phyloP scores from a whole-genome alignment of 1,140 invertebrate species.

The Hylaeus volcanicus region DNA sequence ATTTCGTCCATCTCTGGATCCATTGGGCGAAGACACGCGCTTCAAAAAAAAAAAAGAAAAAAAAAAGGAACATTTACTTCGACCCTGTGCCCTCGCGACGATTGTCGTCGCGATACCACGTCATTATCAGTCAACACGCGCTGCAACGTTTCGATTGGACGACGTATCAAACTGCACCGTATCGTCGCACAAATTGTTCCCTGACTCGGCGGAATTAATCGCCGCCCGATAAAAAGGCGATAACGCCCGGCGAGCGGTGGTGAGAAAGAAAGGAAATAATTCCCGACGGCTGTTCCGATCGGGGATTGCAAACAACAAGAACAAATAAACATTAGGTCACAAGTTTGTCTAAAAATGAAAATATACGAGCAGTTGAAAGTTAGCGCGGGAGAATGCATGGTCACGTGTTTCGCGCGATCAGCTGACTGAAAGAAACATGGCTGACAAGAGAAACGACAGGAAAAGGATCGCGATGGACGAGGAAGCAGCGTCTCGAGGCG shows the following conservation, averaged over 20 bases:
- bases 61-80: not conserved
- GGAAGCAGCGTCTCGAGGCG: not conserved
- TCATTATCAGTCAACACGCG: slow-evolving; percentile 23
- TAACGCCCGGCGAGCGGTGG: not conserved
- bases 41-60: not conserved
- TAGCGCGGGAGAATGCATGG: no score
- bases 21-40: not conserved
- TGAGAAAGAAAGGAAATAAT: not conserved
- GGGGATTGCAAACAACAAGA: no score
- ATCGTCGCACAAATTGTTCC: slow-evolving; percentile 27
- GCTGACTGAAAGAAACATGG: no score
- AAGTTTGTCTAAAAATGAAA: no score
- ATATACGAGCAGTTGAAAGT: not conserved
- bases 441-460: not conserved
- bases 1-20: no score
- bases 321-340: no score
- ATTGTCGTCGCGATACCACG: slow-evolving; percentile 8
- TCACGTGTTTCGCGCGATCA: no score
- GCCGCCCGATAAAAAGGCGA: slow-evolving; percentile 11
- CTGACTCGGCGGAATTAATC: slow-evolving; percentile 29
- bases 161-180: slow-evolving; percentile 24
- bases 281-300: no score
- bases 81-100: not conserved
- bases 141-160: slow-evolving; percentile 27
- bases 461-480: not conserved